phyloP scores from a whole-genome alignment of 2,888 invertebrate species.

The Xylota sylvarum region DNA sequence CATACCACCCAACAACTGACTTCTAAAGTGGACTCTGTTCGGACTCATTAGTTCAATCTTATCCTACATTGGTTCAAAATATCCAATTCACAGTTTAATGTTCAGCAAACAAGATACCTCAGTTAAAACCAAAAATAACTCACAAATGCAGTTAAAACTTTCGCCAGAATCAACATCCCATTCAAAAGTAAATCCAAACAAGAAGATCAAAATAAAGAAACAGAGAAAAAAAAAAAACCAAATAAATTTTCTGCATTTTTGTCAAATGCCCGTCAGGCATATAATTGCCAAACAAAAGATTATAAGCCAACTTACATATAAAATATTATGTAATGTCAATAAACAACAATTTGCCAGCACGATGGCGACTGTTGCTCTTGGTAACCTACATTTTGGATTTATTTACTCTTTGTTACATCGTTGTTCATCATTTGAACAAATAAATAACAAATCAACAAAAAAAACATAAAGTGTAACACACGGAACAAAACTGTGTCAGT shows the following conservation, averaged over 20 bases:
- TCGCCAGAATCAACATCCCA: slow-evolving; percentile 8
- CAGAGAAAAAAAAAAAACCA: background rate
- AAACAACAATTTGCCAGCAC: slow-evolving; percentile 14
- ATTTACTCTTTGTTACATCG: slow-evolving; percentile 14
- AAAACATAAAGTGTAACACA: slow-evolving; percentile 19
- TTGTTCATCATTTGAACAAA: background rate
- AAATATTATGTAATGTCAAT: slow-evolving; percentile 23
- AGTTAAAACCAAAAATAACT: background rate
- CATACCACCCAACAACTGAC: too few species aligned
- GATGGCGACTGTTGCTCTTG: slow-evolving; percentile 7
- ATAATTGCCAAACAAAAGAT: slow-evolving; percentile 19
- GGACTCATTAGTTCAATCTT: too few species aligned
- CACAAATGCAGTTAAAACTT: slow-evolving; percentile 3
- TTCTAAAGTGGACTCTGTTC: too few species aligned
- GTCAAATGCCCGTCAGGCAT: slow-evolving; percentile 16
- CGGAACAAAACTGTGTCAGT: slow-evolving; percentile 11
- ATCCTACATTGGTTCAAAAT: too few species aligned
- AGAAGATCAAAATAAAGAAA: background rate
- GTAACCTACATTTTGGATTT: slow-evolving; percentile 31
- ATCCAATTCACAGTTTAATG: background rate
- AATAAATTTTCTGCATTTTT: slow-evolving; percentile 13
- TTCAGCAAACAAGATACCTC: background rate
- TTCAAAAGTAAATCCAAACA: background rate
- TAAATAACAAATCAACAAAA: slow-evolving; percentile 1
- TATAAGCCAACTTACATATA: slow-evolving; percentile 14